A percentile compares a stretch with the other conserved stretches of the same genome.
These are phyloP conservation scores for Anguilla obscura DNA, from an alignment of 2,797 vertebrate species.

Conservation along the genomic window DNA sequence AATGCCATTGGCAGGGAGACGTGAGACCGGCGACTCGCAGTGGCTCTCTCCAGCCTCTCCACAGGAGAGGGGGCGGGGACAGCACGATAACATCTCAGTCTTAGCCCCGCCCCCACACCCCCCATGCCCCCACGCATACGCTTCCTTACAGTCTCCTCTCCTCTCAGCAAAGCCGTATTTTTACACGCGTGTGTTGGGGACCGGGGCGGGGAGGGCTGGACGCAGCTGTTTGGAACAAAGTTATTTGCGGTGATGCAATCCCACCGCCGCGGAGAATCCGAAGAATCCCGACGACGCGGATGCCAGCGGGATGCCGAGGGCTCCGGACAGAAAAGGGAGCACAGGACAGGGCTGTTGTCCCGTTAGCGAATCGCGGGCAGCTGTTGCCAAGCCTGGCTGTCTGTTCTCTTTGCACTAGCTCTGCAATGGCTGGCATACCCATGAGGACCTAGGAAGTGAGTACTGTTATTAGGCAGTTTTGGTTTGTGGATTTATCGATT, in stretches of 20 bases:
- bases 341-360: not conserved
- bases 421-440: not conserved
- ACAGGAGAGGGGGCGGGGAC: conserved; percentile 12
- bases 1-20: conserved; percentile 13
- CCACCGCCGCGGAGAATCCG: conserved; percentile 64
- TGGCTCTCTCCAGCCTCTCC: conserved; percentile 31
- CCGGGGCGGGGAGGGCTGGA: conserved; percentile 42
- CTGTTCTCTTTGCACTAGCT: not conserved
- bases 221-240: conserved; percentile 68
- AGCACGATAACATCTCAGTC: conserved; percentile 32
- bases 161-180: conserved; percentile 42
- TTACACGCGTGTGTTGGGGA: conserved; percentile 30
- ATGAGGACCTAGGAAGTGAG: not conserved
- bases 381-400: not conserved
- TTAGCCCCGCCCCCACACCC: not conserved
- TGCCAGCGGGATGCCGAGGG: conserved; percentile 42
- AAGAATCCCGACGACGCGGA: conserved; percentile 55
- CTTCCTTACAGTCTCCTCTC: not conserved
- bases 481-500: not conserved
- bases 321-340: conserved; percentile 49
- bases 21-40: conserved; percentile 34
- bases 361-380: not conserved
- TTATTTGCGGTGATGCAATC: conserved; percentile 69
- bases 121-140: not conserved
- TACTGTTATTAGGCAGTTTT: not conserved